A percentile compares a stretch with the other conserved stretches of the same genome.
Conservation (phyloP, 1,140 invertebrate genomes). For the Drosophila asahinai region DNA sequence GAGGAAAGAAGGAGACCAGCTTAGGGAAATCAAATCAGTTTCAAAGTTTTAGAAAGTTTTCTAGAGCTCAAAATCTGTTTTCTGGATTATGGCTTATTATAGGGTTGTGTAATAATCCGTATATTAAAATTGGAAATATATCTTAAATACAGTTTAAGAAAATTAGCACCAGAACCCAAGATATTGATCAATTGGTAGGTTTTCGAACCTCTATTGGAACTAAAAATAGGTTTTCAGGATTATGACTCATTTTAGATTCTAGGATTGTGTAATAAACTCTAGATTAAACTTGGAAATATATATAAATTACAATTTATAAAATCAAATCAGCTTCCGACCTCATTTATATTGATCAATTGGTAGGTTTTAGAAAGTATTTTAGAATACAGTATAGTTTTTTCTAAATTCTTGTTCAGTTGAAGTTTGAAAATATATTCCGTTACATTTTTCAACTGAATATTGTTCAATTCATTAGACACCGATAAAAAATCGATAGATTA, state of each 20-base stretch:
- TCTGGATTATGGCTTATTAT: neutral
- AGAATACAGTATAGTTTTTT: neutral
- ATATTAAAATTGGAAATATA: neutral
- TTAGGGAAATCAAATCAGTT: neutral
- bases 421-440: neutral
- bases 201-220: too few relatives aligned
- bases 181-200: neutral
- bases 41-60: neutral
- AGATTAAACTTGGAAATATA: too few relatives aligned
- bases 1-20: too few relatives aligned
- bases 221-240: fast-evolving
- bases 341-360: neutral
- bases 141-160: neutral
- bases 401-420: too few relatives aligned
- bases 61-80: neutral
- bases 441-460: neutral
- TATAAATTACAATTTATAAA: too few relatives aligned
- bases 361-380: neutral
- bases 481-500: too few relatives aligned
- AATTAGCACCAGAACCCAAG: neutral
- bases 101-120: too few relatives aligned
- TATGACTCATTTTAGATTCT: neutral
- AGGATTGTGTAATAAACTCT: neutral
- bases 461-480: neutral
- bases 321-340: too few relatives aligned